These are phyloP conservation scores for Piliocolobus tephrosceles DNA, from an alignment of 2,113 vertebrate species.

Conservation along the genomic window DNA sequence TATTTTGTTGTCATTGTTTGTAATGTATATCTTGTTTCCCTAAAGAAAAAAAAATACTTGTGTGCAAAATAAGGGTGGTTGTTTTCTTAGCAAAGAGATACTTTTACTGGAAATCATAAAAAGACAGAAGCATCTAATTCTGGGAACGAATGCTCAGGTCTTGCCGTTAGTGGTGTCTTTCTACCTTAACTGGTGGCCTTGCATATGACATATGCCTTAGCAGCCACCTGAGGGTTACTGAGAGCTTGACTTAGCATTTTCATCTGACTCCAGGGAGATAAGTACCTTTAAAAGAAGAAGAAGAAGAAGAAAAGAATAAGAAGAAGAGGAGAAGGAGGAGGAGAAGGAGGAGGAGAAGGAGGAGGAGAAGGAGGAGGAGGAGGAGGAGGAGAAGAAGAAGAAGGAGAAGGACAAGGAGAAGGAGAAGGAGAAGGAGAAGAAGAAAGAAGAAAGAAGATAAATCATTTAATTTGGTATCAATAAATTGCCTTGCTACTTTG, in stretches of 20 bases:
- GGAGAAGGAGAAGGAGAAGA: too few relatives aligned
- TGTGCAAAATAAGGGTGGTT: background rate
- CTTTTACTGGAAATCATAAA: constrained; percentile 29
- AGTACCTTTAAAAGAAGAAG: background rate
- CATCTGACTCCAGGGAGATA: background rate
- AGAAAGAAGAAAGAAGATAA: background rate
- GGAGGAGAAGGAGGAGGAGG: accelerated
- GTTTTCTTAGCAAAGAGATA: constrained; percentile 26
- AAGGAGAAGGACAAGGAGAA: background rate
- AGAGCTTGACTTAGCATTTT: background rate
- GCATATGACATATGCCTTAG: background rate
- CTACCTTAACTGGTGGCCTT: background rate
- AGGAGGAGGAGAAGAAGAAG: background rate
- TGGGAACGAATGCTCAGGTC: background rate
- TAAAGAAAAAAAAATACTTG: background rate
- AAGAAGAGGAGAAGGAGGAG: accelerated
- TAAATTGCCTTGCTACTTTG: background rate
- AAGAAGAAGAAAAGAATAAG: too few relatives aligned
- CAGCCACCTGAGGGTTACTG: background rate
- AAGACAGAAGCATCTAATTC: constrained; percentile 22
- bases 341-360: background rate
- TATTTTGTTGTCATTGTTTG: background rate
- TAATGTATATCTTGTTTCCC: background rate
- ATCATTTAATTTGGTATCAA: background rate
- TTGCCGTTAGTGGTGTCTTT: background rate